Evolutionary conservation across 1,140 invertebrate species (phyloP).

Genomic region (Ylistrum balloti): DNA sequence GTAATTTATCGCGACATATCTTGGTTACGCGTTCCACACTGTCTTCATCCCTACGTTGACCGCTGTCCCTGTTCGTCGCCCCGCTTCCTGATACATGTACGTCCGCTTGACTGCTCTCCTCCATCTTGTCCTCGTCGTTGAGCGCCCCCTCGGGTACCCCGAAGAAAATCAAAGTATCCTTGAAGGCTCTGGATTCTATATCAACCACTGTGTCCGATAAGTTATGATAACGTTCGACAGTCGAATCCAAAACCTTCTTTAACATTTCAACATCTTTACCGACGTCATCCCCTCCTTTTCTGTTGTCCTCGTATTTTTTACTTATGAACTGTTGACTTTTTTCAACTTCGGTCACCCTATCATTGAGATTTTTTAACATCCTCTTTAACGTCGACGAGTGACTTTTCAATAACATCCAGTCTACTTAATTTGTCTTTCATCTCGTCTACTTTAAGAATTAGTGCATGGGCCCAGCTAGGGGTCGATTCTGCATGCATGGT

Average conservation of each 20-base stretch:
- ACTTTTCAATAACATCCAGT: background rate
- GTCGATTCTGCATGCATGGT: background rate
- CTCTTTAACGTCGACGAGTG: background rate
- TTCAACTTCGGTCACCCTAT: background rate
- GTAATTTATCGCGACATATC: too few species aligned
- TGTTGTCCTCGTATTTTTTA: background rate
- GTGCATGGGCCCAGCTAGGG: background rate
- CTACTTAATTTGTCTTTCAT: background rate
- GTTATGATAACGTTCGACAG: background rate
- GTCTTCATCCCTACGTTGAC: too few species aligned
- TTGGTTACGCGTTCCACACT: too few species aligned
- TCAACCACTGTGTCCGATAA: background rate
- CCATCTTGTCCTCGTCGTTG: too few species aligned
- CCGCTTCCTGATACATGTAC: too few species aligned
- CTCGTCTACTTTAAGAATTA: background rate
- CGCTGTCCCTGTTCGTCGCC: too few species aligned
- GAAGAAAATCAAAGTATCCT: background rate
- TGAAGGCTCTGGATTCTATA: background rate
- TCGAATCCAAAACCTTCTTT: background rate
- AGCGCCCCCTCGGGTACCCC: background rate
- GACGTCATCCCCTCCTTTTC: background rate
- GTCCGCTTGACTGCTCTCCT: too few species aligned
- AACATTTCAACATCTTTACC: background rate
- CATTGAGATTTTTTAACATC: background rate
- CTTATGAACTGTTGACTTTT: constrained; percentile 8